Evolutionary conservation across 2,888 invertebrate genomes (phyloP).

Genomic region (Pedicia rivosa): DNA sequence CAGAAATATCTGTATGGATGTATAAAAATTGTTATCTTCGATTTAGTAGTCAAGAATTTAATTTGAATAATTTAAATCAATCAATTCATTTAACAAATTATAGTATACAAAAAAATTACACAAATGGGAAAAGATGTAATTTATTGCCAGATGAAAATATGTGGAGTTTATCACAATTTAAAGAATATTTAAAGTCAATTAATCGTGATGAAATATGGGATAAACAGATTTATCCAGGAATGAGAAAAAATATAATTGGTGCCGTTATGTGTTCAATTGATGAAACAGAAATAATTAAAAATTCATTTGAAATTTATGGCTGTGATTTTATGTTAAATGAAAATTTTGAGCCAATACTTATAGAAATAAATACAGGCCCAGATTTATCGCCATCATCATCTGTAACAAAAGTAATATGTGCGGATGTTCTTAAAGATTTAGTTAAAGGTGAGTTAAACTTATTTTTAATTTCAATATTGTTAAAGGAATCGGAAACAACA

Average conservation of each 20-base stretch:
- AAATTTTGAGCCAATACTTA: slow-evolving; percentile 71
- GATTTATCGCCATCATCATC: slow-evolving; percentile 67
- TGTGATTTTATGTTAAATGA: slow-evolving; percentile 85
- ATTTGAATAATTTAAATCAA: slow-evolving; percentile 61
- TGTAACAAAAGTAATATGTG: slow-evolving; percentile 69
- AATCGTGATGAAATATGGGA: slow-evolving; percentile 41
- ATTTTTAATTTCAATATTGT: too few species aligned
- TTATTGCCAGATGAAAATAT: slow-evolving; percentile 62
- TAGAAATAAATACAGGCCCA: slow-evolving; percentile 86
- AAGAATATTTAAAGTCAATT: slow-evolving; percentile 38
- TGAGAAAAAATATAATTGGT: slow-evolving; percentile 69
- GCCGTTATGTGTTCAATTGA: slow-evolving; percentile 64
- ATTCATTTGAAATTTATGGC: slow-evolving; percentile 79
- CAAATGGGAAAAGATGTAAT: slow-evolving; percentile 32
- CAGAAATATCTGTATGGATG: slow-evolving; percentile 70
- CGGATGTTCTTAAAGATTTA: slow-evolving; percentile 64
- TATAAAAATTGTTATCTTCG: slow-evolving; percentile 73
- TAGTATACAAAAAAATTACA: slow-evolving; percentile 66
- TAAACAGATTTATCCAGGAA: slow-evolving; percentile 62
- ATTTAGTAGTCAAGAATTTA: slow-evolving; percentile 73
- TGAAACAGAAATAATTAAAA: slow-evolving; percentile 46
- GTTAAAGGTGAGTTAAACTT: slow-evolving; percentile 63
- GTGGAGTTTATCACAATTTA: slow-evolving; percentile 66
- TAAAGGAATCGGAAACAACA: too few species aligned
- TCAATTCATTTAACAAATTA: slow-evolving; percentile 79